Evolutionary conservation across 2,888 invertebrate genomes (phyloP), one percentile per base, ranked within the genome.

Genomic region (Drosophila limbata): DNA sequence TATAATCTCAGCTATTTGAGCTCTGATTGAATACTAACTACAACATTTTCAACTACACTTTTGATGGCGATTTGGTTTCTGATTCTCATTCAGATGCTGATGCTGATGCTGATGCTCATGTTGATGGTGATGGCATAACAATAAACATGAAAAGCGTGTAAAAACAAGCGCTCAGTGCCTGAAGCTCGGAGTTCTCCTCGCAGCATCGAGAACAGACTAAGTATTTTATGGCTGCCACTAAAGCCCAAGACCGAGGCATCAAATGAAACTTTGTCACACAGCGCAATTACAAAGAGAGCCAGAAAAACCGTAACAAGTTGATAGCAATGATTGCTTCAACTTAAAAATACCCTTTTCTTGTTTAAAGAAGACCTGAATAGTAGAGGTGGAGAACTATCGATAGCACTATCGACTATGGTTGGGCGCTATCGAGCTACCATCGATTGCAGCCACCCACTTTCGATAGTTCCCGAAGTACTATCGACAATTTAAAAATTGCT

Each of bases 61-160:
- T 60, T 55, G n/a, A 42, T 65, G 51, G 44, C 45, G 48, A 66
- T 53, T 67, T 53, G 66, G 53, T 62, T 65, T 65, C 52, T 53
- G 65, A 61, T 61, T 35, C 51, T 13, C 37, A 31, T 55, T 31
- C 37, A 35, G 61, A 5, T 21, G 21, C 53, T 56, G 72, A 52
- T 59, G 28, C 25, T 31, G 40, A 40, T 60, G 44, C 37, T 40
- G 64, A 68, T 57, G 77, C 31, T 67, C 55, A 77, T 75, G 79
- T 52, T 56, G 76, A 77, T 68, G 81, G 74, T 55, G 81, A 78
- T 77, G 79, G 76, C 76, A 76, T 81, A 79, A 79, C 83, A 80
- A 80, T 80, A 82, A 80, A 80, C 69, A 82, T 80, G 63, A 73
- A 76, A 79, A 59, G 78, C 73, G 83, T 79, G 77, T 82, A 80